Percentiles rank a stretch among this genome's conserved stretches.
Conservation (phyloP, 2,797 vertebrate species). For the Bradypus variegatus region DNA sequence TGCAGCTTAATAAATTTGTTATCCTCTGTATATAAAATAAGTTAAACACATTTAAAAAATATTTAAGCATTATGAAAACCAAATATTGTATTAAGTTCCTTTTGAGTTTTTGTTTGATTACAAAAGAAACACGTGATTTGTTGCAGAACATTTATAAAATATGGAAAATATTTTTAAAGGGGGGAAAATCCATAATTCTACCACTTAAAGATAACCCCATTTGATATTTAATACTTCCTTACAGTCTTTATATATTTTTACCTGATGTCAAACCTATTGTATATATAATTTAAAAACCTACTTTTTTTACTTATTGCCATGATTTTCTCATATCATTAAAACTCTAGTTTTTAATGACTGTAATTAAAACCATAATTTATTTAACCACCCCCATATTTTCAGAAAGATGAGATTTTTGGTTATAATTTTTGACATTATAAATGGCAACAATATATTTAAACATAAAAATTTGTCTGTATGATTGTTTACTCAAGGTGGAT, state of each 20-base stretch:
- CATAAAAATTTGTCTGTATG: constrained; percentile 11
- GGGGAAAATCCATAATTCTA: not conserved
- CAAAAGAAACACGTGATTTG: not conserved
- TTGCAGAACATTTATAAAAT: not conserved
- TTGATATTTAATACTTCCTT: not conserved
- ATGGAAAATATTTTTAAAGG: not conserved
- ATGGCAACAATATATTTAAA: not conserved
- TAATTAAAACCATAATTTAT: not conserved
- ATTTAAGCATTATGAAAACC: not conserved
- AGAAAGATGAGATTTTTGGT: not conserved
- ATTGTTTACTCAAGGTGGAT: not conserved
- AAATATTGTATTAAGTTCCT: not conserved
- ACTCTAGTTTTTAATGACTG: constrained; percentile 5
- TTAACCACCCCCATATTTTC: not conserved
- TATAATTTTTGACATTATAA: not conserved
- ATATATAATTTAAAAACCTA: not conserved
- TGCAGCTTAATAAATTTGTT: not conserved
- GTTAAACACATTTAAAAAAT: not conserved
- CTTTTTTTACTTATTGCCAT: not conserved
- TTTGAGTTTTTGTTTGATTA: not conserved
- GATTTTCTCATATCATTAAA: constrained; percentile 12
- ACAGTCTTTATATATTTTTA: not conserved
- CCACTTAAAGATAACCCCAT: not conserved
- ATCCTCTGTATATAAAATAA: not conserved
- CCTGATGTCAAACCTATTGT: not conserved